Base-by-base conservation (phyloP, 2,113 vertebrate species). In the Myanophis thanlyinensis region DNA sequence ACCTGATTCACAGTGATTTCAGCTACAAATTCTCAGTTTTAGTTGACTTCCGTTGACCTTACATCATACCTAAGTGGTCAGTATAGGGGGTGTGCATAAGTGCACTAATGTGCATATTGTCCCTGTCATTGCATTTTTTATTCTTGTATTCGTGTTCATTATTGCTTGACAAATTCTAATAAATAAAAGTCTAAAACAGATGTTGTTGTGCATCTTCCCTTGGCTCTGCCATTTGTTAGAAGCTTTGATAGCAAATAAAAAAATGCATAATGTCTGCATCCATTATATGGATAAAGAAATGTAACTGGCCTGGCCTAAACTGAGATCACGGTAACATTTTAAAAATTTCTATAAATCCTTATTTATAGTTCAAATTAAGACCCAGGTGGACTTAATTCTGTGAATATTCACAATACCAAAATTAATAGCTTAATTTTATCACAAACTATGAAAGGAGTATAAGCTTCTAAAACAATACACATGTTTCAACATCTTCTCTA, bases 201-300 rank as follows among this genome's bases (percentile, higher is more conserved):
- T 2, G 40, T 51, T 89, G 6, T 46, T 93, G n/a, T n/a, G n/a
- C 11, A 25, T 93, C 59, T 93, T 94, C 91, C 80, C 53, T 91
- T 86, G n/a, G 85, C 89, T 95, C 85, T 87, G 87, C 91, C 90
- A 85, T 40, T 56, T 84, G 85, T 62, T 85, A 91, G 91, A 89
- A 93, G 89, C 73, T 95, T 94, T 94, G 90, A 91, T 52, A 92
- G 88, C 84, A 94, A 89, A 44, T 1, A 91, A 73, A 92, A 73
- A 62, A 67, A 20, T 67, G n/a, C 49, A 85, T 85, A 93, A 85
- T 92, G 35, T 3, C 53, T 88, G 52, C 40, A 93, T 40, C n/a
- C 90, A 73, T 92, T 91, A 48, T 4, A 67, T 87, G n/a, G 88
- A 89, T 62, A 85, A 23, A 90, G 89, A 40, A 89, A 91, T 4